Conservation (phyloP, 2,797 vertebrate genomes). For the Pteronotus mesoamericanus region DNA sequence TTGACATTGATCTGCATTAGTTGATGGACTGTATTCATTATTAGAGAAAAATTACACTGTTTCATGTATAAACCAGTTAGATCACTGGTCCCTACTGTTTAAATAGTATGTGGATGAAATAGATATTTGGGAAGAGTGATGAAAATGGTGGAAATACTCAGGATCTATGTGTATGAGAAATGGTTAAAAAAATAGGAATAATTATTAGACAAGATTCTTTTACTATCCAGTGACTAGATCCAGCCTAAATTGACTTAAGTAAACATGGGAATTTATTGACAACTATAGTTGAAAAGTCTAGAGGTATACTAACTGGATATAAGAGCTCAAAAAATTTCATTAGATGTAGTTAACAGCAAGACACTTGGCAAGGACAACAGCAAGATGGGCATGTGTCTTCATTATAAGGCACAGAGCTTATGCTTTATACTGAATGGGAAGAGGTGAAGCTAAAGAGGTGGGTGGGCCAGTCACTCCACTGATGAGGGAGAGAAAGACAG, state of each 20-base stretch:
- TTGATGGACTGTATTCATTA: not conserved
- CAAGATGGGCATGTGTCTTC: not conserved
- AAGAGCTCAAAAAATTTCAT: not conserved
- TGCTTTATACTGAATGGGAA: no score
- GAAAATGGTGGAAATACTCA: not conserved
- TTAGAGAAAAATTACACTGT: not conserved
- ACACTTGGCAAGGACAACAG: not conserved
- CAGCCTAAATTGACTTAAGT: not conserved
- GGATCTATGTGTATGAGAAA: not conserved
- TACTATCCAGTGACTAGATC: not conserved
- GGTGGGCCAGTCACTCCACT: not conserved
- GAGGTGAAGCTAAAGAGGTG: not conserved
- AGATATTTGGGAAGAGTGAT: not conserved
- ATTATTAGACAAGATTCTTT: not conserved
- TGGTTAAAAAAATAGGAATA: not conserved
- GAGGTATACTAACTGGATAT: not conserved
- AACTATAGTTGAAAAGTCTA: not conserved
- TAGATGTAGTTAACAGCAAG: not conserved
- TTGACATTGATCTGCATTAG: not conserved
- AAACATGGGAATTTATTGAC: not conserved
- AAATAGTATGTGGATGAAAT: not conserved
- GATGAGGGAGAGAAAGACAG: not conserved
- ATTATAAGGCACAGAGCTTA: no score
- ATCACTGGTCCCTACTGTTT: not conserved
- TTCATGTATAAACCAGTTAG: not conserved